phyloP scores from a whole-genome alignment of 2,888 invertebrate genomes.

The Argyresthia albistria region DNA sequence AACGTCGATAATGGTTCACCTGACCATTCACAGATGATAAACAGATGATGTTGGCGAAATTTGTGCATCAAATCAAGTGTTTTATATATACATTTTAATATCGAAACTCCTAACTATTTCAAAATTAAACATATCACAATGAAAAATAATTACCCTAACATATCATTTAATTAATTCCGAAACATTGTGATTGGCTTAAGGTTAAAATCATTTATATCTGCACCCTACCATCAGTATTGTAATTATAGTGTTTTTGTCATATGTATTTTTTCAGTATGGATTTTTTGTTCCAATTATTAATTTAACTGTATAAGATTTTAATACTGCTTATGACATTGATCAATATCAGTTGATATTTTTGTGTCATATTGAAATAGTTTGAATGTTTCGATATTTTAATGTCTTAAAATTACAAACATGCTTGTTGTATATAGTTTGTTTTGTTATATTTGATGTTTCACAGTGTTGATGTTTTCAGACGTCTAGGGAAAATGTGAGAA shows the following conservation, averaged over 20 bases:
- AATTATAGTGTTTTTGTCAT: too few relatives aligned
- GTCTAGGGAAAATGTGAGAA: conserved; percentile 12
- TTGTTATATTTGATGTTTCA: conserved; percentile 63
- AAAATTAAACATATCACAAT: conserved; percentile 32
- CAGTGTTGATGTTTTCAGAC: conserved; percentile 58
- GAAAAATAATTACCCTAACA: conserved; percentile 27
- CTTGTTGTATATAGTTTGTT: conserved; percentile 26
- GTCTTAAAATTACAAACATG: too few relatives aligned
- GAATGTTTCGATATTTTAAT: conserved; percentile 52
- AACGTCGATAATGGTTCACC: conserved; percentile 24
- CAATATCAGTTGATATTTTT: too few relatives aligned
- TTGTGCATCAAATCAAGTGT: conserved; percentile 14
- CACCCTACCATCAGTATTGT: too few relatives aligned
- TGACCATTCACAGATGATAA: too few relatives aligned
- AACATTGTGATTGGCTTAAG: too few relatives aligned
- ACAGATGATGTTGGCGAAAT: background rate
- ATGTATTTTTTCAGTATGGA: too few relatives aligned
- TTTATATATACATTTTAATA: conserved; percentile 10
- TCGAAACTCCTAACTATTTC: background rate
- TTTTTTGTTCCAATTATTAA: too few relatives aligned
- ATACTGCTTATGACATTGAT: too few relatives aligned
- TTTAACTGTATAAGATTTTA: too few relatives aligned
- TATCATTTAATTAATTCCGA: conserved; percentile 38
- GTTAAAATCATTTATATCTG: too few relatives aligned
- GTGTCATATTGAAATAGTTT: too few relatives aligned